Conservation (phyloP, 2,113 vertebrate species). For the Oryzias curvinotus region DNA sequence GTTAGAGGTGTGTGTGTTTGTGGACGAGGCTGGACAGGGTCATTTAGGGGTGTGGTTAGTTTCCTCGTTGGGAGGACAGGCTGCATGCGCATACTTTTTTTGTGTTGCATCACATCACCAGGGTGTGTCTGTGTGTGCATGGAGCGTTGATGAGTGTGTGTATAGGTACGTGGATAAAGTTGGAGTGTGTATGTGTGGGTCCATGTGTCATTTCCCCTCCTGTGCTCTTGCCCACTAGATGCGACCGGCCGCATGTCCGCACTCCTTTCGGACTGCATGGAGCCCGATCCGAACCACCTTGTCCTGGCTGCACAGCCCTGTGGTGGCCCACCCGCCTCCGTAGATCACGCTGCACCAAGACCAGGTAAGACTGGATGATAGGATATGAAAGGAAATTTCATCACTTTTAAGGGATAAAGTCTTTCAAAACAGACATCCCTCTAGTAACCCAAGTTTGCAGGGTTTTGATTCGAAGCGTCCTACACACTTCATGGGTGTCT, state of each 20-base stretch:
- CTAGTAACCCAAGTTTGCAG: too few species aligned
- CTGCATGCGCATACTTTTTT: slow-evolving; percentile 26
- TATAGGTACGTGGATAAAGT: slow-evolving; percentile 10
- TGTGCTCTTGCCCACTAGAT: slow-evolving; percentile 60
- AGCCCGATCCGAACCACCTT: slow-evolving; percentile 46
- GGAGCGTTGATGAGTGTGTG: slow-evolving; percentile 23
- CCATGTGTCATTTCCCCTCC: slow-evolving; percentile 55
- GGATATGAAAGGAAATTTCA: slow-evolving; percentile 39
- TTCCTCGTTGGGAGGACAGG: slow-evolving; percentile 18
- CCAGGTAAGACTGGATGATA: slow-evolving; percentile 61
- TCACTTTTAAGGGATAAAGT: too few species aligned
- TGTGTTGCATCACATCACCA: slow-evolving; percentile 35
- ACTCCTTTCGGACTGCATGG: slow-evolving; percentile 47
- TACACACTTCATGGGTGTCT: too few species aligned
- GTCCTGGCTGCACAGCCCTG: slow-evolving; percentile 37
- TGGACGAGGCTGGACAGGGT: slow-evolving; percentile 31
- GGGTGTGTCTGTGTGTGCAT: slow-evolving; percentile 28
- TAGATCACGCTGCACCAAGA: slow-evolving; percentile 58
- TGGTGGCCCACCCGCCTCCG: slow-evolving; percentile 40
- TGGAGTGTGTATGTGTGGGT: slow-evolving; percentile 26
- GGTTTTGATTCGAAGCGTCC: too few species aligned
- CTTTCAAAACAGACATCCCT: too few species aligned
- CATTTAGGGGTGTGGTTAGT: slow-evolving; percentile 52
- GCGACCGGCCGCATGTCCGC: slow-evolving; percentile 54
- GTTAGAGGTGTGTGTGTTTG: slow-evolving; percentile 19